phyloP scores from a whole-genome alignment of 2,888 invertebrate genomes.

The Diogma glabrata region DNA sequence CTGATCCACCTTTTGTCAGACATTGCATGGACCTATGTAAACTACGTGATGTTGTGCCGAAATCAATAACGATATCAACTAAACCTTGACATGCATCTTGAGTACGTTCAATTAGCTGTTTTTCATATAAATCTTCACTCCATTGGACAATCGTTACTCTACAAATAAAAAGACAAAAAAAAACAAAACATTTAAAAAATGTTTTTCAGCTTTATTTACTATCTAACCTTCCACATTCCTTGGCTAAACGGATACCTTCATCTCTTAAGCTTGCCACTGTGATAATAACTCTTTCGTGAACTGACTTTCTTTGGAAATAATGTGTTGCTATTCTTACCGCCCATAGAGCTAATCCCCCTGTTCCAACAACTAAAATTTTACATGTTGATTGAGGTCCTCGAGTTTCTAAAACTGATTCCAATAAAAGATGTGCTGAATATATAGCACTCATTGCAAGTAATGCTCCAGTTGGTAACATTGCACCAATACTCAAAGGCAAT shows the following conservation, averaged over 20 bases:
- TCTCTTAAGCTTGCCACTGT: conserved; percentile 30
- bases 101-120: conserved; percentile 85
- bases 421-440: conserved; percentile 61
- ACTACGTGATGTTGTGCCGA: conserved; percentile 85
- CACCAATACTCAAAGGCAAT: conserved; percentile 75
- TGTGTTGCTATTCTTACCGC: conserved; percentile 79
- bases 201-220: neutral
- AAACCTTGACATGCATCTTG: conserved; percentile 79
- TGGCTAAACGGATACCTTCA: conserved; percentile 65
- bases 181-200: too few species aligned
- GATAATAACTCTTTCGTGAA: conserved; percentile 56
- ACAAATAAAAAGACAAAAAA: too few species aligned
- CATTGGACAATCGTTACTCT: conserved; percentile 86
- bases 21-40: conserved; percentile 84
- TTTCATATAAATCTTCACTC: conserved; percentile 88
- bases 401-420: conserved; percentile 51
- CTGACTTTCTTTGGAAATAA: conserved; percentile 56
- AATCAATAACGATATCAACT: conserved; percentile 89
- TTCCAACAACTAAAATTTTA: conserved; percentile 83
- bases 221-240: conserved; percentile 67
- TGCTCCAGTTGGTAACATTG: conserved; percentile 89
- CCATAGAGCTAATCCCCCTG: conserved; percentile 90
- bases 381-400: conserved; percentile 53
- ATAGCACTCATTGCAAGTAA: conserved; percentile 85
- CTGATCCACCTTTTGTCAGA: conserved; percentile 75